These are phyloP conservation scores for Chloropsis cyanopogon DNA, from an alignment of 2,113 vertebrate species.

Conservation along the genomic window DNA sequence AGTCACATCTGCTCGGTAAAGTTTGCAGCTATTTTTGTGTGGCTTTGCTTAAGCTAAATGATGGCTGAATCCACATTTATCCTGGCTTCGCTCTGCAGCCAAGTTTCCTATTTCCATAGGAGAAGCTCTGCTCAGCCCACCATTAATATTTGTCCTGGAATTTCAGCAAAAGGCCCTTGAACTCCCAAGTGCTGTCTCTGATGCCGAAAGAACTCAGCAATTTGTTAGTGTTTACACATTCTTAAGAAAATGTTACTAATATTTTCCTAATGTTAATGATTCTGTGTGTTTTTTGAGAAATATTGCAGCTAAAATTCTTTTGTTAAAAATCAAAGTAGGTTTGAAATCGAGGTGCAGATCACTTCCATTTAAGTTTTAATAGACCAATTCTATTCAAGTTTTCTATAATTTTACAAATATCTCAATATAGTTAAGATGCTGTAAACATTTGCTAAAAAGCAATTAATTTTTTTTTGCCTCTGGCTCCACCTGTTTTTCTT, in stretches of 20 bases:
- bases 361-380: not conserved
- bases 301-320: not conserved
- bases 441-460: not conserved
- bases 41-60: not conserved
- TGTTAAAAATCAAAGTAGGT: not conserved
- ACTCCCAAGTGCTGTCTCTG: not conserved
- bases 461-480: not conserved
- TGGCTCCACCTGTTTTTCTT: not conserved
- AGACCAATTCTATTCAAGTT: not conserved
- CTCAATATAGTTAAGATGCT: not conserved
- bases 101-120: not conserved
- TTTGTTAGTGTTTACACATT: not conserved
- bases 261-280: not conserved
- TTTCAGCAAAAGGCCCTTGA: not conserved
- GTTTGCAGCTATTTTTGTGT: not conserved
- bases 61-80: not conserved
- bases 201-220: not conserved
- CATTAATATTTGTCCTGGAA: not conserved
- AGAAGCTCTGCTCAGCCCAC: not conserved
- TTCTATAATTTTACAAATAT: not conserved
- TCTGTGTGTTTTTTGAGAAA: not conserved
- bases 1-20: not conserved
- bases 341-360: not conserved
- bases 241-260: not conserved
- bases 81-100: not conserved